These are phyloP conservation scores for Kryptopterus vitreolus DNA, from an alignment of 2,797 vertebrate species.

Conservation along the genomic window DNA sequence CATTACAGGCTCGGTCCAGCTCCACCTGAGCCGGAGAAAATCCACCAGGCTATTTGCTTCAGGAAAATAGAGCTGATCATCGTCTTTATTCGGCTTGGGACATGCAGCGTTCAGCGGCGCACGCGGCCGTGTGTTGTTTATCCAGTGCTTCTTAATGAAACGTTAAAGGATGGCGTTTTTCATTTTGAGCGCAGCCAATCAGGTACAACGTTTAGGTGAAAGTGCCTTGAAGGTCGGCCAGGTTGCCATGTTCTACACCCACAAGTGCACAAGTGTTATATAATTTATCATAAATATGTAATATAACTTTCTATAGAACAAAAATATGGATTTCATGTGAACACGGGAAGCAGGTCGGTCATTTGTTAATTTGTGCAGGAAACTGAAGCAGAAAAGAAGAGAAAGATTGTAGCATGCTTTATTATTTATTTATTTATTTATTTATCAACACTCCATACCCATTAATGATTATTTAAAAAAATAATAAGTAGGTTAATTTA, in stretches of 20 bases:
- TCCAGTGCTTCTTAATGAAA: conserved; percentile 26
- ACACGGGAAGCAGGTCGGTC: not conserved
- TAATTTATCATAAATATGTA: too few species aligned
- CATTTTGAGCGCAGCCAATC: not conserved
- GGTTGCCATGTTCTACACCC: not conserved
- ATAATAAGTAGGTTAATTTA: too few species aligned
- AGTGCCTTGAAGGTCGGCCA: not conserved
- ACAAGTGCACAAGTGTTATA: not conserved
- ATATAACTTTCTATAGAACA: too few species aligned
- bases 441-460: too few species aligned
- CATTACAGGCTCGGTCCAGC: conserved; percentile 24
- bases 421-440: too few species aligned
- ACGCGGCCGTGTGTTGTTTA: not conserved
- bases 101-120: not conserved
- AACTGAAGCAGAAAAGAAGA: not conserved
- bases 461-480: too few species aligned
- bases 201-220: not conserved
- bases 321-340: too few species aligned
- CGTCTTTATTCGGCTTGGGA: conserved; percentile 36
- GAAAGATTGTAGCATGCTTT: not conserved
- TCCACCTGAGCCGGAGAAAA: conserved; percentile 41
- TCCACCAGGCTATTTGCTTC: conserved; percentile 25
- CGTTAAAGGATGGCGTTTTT: not conserved
- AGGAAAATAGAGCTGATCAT: conserved; percentile 25
- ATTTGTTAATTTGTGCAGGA: not conserved